Base-by-base conservation (phyloP, 1,140 invertebrate genomes). In the Camponotus floridanus region DNA sequence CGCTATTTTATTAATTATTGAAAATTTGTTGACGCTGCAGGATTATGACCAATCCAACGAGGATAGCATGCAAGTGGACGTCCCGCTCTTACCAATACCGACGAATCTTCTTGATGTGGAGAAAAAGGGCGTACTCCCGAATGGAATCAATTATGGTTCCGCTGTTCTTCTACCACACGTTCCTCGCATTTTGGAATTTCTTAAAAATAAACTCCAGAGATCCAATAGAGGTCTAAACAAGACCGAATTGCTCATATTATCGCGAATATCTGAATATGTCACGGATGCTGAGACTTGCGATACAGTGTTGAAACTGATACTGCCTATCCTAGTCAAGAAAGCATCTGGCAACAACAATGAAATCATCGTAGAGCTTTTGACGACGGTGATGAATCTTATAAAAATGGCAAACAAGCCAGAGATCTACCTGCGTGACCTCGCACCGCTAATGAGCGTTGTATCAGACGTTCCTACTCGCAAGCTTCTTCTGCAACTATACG, bases 221-320 rank as follows among this genome's bases (percentile, higher is more conserved):
- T 96, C 96, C 51, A 96, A 95, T 61, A 97, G 96, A 83, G 95
- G 95, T 1, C 94, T 96, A 83, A 97, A 96, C 79, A 96, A 96
- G 91, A 96, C 96, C 39, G 98, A 99, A 90, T 93, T 99, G 1
- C 96, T 96, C 9, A 98, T 99, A 86, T 94, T 99, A 0, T 97
- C 97, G 0, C 96, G 97, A 83, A 95, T 98, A 9, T 98, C 97
- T 1, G 96, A 97, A 92, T 95, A 98, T 61, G 97, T 97, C 0
- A 95, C 95, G 5, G 96, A 97, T 76, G 91, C 96, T 0, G 95
- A 96, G 59, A 96, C 96, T 48, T 97, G 97, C 88, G 96, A 97
- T 76, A 96, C 95, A 8, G 93, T 98, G 13, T 92, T 98, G 2
- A 95, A 95, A 71, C 93, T 99, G 0, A 92, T 98, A 3, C 90